Percentiles rank a stretch among this genome's conserved stretches.
Evolutionary conservation across 1,140 invertebrate species (phyloP).

Genomic region (Cardiocondyla obscurior): DNA sequence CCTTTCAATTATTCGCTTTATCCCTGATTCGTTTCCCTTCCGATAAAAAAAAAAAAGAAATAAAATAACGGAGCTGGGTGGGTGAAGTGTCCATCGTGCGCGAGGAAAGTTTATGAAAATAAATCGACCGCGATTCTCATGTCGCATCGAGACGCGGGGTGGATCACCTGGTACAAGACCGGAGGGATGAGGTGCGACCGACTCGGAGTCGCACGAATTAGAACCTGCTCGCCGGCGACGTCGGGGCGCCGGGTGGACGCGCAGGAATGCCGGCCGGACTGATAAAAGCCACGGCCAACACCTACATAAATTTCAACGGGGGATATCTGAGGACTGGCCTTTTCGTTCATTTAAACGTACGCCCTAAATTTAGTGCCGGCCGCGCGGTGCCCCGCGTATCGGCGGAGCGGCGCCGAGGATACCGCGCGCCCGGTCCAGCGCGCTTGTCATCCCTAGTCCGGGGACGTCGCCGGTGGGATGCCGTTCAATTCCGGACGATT

Average conservation of each 20-base stretch:
- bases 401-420: constrained; percentile 61
- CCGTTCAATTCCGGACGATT: constrained; percentile 14
- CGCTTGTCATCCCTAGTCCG: constrained; percentile 25
- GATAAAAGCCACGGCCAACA: constrained; percentile 84
- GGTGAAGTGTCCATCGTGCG: too few relatives aligned
- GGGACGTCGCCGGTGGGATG: neutral
- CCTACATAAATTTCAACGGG: constrained; percentile 83
- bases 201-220: constrained; percentile 79
- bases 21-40: neutral
- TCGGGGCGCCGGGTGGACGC: constrained; percentile 82
- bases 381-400: constrained; percentile 59
- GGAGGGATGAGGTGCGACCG: constrained; percentile 64
- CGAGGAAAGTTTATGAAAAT: neutral
- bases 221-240: constrained; percentile 83
- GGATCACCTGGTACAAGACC: neutral
- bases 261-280: constrained; percentile 82
- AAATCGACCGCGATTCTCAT: neutral
- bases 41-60: too few relatives aligned
- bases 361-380: constrained; percentile 80
- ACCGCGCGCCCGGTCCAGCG: constrained; percentile 51
- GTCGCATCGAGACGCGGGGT: neutral
- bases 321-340: constrained; percentile 80
- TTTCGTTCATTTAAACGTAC: constrained; percentile 83
- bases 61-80: too few relatives aligned
- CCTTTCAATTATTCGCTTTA: neutral